Percentiles rank a stretch among this genome's conserved stretches.
phyloP scores from a whole-genome alignment of 1,140 invertebrate species.

The Diploscapter pachys region DNA sequence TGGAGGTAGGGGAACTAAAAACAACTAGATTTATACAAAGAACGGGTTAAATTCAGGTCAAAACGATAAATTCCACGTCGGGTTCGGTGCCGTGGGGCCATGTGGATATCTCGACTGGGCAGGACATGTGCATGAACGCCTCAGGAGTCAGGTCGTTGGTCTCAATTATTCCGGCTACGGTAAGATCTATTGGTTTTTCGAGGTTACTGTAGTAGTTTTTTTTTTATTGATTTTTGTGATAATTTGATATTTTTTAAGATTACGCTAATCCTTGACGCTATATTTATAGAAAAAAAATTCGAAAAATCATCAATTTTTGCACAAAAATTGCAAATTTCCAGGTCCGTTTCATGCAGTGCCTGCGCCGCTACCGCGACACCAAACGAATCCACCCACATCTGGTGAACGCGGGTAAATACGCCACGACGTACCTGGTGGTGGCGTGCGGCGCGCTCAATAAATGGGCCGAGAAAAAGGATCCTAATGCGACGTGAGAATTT shows the following conservation, averaged over 20 bases:
- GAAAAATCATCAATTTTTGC: too few relatives aligned
- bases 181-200: slow-evolving; percentile 56
- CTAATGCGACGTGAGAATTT: slow-evolving; percentile 22
- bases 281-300: too few relatives aligned
- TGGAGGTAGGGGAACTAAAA: neutral
- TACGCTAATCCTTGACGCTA: too few relatives aligned
- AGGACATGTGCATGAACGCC: slow-evolving; percentile 59
- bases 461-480: slow-evolving; percentile 41
- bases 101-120: slow-evolving; percentile 53
- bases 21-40: neutral
- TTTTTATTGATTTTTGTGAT: too few relatives aligned
- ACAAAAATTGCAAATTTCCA: too few relatives aligned
- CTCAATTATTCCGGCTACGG: slow-evolving; percentile 88
- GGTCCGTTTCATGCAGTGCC: slow-evolving; percentile 85
- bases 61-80: slow-evolving; percentile 14
- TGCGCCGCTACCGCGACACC: slow-evolving; percentile 78
- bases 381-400: slow-evolving; percentile 84
- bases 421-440: slow-evolving; percentile 91
- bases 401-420: slow-evolving; percentile 96
- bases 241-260: too few relatives aligned
- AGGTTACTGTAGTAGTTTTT: too few relatives aligned
- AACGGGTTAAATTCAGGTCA: slow-evolving; percentile 6
- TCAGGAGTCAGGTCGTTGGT: slow-evolving; percentile 72
- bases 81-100: slow-evolving; percentile 50
- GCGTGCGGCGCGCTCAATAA: slow-evolving; percentile 76